These are phyloP conservation scores for Symphodus melops DNA, from an alignment of 2,113 vertebrate genomes.

Conservation along the genomic window DNA sequence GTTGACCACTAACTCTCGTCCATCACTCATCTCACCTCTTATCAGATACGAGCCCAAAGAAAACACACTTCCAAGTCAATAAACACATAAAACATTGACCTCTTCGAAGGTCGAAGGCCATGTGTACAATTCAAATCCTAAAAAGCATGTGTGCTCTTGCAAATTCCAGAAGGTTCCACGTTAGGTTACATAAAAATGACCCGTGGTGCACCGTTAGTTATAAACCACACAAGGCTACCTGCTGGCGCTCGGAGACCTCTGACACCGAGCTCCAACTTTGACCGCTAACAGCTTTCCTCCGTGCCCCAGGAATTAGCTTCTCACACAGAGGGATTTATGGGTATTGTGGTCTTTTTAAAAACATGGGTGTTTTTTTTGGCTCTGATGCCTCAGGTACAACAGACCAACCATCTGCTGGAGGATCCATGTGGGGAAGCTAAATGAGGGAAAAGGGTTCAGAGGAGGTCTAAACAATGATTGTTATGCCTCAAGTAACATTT, in stretches of 20 bases:
- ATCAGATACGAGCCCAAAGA: constrained; percentile 26
- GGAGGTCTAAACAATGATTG: background rate
- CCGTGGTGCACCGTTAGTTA: constrained; percentile 1
- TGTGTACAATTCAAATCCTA: background rate
- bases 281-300: constrained; percentile 25
- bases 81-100: constrained; percentile 35
- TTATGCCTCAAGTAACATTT: background rate
- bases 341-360: constrained; percentile 24
- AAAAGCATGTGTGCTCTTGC: constrained; percentile 10
- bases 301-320: constrained; percentile 30
- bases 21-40: constrained; percentile 33
- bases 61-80: constrained; percentile 37
- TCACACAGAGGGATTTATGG: constrained; percentile 47
- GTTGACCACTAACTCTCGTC: background rate
- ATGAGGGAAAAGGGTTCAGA: background rate
- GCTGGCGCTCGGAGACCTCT: constrained; percentile 15
- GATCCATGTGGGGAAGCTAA: background rate
- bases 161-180: constrained; percentile 29
- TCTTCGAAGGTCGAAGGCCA: background rate
- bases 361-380: background rate
- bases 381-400: background rate
- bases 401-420: constrained; percentile 9
- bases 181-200: constrained; percentile 14
- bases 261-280: constrained; percentile 34
- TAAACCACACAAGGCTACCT: constrained; percentile 11